Evolutionary conservation across 2,888 invertebrate species (phyloP).

Genomic region (Anorthoa munda): DNA sequence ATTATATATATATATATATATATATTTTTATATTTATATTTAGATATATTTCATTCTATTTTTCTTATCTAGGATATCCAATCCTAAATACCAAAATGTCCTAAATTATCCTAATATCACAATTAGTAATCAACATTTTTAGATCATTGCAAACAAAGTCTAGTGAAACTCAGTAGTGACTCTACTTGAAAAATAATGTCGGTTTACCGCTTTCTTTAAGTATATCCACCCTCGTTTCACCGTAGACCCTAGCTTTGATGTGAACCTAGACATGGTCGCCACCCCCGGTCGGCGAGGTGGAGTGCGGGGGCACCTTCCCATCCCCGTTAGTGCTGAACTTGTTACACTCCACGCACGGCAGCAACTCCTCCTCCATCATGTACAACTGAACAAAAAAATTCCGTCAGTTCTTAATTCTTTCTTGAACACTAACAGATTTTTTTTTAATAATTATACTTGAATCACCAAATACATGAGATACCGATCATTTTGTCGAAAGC

Average conservation of each 20-base stretch:
- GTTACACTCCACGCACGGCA: constrained; percentile 82
- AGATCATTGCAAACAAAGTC: no score
- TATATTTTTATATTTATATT: no score
- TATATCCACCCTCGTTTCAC: neutral
- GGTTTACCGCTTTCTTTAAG: constrained; percentile 8
- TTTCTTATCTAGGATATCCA: no score
- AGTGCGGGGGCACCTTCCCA: neutral
- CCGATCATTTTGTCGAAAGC: no score
- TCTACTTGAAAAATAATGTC: neutral
- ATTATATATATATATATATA: no score
- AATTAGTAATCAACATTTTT: neutral
- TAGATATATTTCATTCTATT: no score
- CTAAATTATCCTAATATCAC: neutral
- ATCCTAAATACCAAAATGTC: no score
- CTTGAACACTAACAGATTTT: no score
- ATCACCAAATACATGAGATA: no score
- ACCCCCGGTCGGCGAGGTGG: constrained; percentile 14
- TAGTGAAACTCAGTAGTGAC: no score
- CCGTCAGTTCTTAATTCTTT: neutral
- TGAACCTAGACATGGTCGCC: constrained; percentile 44
- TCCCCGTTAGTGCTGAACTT: constrained; percentile 33
- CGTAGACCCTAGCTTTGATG: neutral
- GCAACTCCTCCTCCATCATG: constrained; percentile 77
- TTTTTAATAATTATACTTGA: no score
- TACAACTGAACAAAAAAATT: constrained; percentile 73